These are phyloP conservation scores for Musca domestica DNA, from an alignment of 1,140 invertebrate genomes.

Conservation along the genomic window DNA sequence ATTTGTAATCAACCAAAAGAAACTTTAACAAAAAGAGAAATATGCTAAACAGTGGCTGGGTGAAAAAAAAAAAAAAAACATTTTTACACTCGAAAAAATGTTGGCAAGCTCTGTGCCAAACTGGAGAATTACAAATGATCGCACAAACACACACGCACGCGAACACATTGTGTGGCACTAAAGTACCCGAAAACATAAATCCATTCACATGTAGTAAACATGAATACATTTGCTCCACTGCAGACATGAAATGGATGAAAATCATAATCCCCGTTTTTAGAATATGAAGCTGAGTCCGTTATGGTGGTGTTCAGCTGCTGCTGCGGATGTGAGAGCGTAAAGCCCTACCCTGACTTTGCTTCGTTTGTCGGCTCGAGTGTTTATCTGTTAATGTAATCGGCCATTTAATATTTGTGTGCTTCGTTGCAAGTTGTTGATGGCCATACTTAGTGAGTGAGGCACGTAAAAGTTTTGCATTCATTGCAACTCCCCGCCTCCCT, in stretches of 20 bases:
- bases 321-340: no score
- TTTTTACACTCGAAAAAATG: conserved; percentile 1
- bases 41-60: neutral
- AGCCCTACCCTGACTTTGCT: neutral
- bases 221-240: neutral
- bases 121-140: neutral
- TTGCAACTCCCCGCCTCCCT: no score
- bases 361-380: neutral
- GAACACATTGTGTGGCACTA: neutral
- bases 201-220: neutral
- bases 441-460: no score
- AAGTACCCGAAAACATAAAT: neutral
- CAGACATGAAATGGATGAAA: neutral
- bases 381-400: conserved; percentile 13
- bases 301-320: no score
- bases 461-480: no score
- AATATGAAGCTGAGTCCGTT: no score
- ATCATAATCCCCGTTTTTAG: neutral
- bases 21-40: neutral
- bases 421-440: neutral
- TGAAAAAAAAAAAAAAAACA: no score
- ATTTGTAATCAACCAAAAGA: no score
- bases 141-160: neutral
- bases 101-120: conserved; percentile 1
- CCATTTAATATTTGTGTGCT: conserved; percentile 8